A percentile compares a stretch with the other conserved stretches of the same genome.
These are phyloP conservation scores for Rhyzopertha dominica DNA, from an alignment of 1,140 invertebrate genomes.

Conservation along the genomic window DNA sequence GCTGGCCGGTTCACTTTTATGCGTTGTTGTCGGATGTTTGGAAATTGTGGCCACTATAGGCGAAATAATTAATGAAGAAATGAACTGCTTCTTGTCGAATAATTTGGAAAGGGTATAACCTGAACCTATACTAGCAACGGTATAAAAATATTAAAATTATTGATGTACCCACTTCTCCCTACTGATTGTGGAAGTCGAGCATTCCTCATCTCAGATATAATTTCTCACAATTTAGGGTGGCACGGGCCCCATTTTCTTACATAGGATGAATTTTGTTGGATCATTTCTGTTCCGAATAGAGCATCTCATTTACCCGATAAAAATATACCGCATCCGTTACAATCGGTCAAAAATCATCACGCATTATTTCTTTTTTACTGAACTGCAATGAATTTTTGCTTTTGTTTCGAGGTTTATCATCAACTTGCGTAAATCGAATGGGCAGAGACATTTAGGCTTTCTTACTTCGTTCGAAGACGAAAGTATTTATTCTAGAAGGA, in stretches of 20 bases:
- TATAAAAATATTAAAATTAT: no score
- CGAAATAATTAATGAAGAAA: no score
- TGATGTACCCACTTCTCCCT: no score
- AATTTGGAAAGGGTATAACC: no score
- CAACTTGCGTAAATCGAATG: constrained; percentile 1
- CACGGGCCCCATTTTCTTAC: neutral
- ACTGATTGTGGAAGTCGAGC: neutral
- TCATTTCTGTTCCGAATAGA: neutral
- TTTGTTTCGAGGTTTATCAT: neutral
- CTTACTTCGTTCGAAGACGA: neutral
- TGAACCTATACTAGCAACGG: no score
- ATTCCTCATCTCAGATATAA: neutral
- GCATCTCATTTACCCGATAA: neutral
- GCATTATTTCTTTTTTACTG: neutral
- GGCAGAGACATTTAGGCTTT: neutral
- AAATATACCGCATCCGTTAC: no score
- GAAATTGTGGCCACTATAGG: no score
- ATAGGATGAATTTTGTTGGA: neutral
- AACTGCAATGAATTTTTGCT: neutral
- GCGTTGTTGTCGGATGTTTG: no score
- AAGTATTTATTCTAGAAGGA: neutral
- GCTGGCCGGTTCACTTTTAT: no score
- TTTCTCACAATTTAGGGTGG: neutral
- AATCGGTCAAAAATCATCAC: no score
- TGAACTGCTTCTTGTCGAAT: no score